Percentiles rank a stretch among this genome's conserved stretches.
phyloP scores from a whole-genome alignment of 1,140 invertebrate genomes.

The Drosophila miranda region DNA sequence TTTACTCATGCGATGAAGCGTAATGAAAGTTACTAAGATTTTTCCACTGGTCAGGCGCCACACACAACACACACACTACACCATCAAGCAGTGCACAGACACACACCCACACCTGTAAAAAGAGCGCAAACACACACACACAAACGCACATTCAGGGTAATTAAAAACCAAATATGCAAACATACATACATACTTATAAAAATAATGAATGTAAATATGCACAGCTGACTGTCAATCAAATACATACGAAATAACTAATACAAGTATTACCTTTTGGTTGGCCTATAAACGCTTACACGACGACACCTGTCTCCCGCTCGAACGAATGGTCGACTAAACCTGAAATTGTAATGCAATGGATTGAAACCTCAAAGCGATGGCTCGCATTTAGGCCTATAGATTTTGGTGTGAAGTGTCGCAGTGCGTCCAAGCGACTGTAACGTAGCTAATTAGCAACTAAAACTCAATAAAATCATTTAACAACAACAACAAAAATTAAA shows the following conservation, averaged over 20 bases:
- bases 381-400: too few species aligned
- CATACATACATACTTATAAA: background rate
- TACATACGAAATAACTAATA: conserved; percentile 30
- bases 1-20: conserved; percentile 55
- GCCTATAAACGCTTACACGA: conserved; percentile 29
- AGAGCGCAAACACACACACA: conserved; percentile 3
- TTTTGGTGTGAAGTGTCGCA: too few species aligned
- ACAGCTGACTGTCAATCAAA: conserved; percentile 70
- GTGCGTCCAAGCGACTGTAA: too few species aligned
- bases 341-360: too few species aligned
- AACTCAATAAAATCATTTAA: conserved; percentile 9
- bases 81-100: background rate
- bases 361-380: too few species aligned
- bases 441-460: conserved; percentile 6
- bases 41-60: too few species aligned
- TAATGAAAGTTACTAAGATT: too few species aligned
- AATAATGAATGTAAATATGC: conserved; percentile 60
- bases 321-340: conserved; percentile 37
- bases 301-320: conserved; percentile 42
- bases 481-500: conserved; percentile 13
- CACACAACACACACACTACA: too few species aligned
- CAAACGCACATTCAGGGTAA: conserved; percentile 13
- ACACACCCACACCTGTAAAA: background rate
- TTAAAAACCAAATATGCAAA: conserved; percentile 34
- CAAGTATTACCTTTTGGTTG: background rate